Conservation (phyloP, 1,140 invertebrate species). For the Octopus sinensis region DNA sequence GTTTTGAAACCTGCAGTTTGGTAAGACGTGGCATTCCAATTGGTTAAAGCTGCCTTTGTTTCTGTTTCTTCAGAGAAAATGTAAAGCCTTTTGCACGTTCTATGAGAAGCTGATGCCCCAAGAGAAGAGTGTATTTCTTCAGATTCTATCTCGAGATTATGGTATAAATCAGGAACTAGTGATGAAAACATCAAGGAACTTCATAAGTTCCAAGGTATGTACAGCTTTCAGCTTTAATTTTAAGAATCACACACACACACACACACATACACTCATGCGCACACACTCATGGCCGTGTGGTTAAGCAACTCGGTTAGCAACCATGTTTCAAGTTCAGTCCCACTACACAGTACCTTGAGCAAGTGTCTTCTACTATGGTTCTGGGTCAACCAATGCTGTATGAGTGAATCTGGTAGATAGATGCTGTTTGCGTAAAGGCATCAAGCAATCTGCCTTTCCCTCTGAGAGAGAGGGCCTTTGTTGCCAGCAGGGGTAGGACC, state of each 20-base stretch:
- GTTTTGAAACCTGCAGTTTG: no score
- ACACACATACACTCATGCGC: no score
- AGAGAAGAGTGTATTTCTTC: constrained; percentile 38
- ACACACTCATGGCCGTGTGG: not conserved
- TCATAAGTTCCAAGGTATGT: constrained; percentile 36
- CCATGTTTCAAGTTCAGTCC: constrained; percentile 11
- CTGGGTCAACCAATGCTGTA: not conserved
- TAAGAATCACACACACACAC: no score
- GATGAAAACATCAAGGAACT: constrained; percentile 29
- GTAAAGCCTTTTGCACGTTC: constrained; percentile 37
- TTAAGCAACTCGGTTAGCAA: constrained; percentile 14
- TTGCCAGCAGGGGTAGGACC: no score
- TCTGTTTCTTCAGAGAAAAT: constrained; percentile 37
- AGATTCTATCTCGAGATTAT: constrained; percentile 36
- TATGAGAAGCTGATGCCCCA: constrained; percentile 30
- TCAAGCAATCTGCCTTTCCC: no score
- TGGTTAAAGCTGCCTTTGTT: not conserved
- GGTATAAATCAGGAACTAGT: constrained; percentile 42
- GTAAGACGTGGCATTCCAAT: no score
- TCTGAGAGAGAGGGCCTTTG: no score
- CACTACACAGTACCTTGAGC: not conserved
- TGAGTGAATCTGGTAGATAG: no score
- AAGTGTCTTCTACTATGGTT: not conserved
- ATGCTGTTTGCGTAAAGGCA: no score
- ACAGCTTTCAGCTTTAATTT: not conserved